phyloP scores from a whole-genome alignment of 2,113 vertebrate genomes.

The Potamarius usumacintae region DNA sequence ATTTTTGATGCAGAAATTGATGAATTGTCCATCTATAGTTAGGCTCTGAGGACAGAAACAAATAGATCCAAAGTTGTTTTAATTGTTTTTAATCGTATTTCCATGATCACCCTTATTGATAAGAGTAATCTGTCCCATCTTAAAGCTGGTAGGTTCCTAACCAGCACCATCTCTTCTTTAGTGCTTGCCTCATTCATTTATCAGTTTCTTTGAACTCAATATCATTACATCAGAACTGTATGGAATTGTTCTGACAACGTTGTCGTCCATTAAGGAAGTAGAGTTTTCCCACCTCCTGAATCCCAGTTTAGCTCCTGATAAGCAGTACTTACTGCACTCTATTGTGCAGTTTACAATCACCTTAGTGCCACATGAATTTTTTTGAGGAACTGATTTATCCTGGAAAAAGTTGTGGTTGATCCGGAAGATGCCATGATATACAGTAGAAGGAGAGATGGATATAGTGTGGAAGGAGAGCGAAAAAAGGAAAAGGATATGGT shows the following conservation, averaged over 20 bases:
- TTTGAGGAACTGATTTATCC: background rate
- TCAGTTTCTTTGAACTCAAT: background rate
- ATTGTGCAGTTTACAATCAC: background rate
- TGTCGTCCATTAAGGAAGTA: background rate
- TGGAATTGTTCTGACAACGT: background rate
- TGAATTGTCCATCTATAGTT: background rate
- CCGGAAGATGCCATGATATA: background rate
- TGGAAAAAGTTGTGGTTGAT: background rate
- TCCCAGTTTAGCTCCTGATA: background rate
- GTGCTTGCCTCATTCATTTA: background rate
- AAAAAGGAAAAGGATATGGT: background rate
- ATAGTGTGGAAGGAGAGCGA: background rate
- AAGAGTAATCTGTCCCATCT: background rate
- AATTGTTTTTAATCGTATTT: background rate
- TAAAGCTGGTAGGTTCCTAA: background rate
- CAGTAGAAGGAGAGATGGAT: background rate
- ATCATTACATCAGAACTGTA: background rate
- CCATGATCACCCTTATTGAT: background rate
- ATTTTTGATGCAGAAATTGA: background rate
- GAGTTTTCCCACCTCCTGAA: background rate
- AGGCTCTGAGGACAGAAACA: background rate
- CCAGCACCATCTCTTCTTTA: background rate
- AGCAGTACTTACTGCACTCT: background rate
- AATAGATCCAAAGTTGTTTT: background rate
- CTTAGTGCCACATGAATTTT: background rate